These are phyloP conservation scores for Empis livida DNA, from an alignment of 2,888 invertebrate species.

Conservation along the genomic window DNA sequence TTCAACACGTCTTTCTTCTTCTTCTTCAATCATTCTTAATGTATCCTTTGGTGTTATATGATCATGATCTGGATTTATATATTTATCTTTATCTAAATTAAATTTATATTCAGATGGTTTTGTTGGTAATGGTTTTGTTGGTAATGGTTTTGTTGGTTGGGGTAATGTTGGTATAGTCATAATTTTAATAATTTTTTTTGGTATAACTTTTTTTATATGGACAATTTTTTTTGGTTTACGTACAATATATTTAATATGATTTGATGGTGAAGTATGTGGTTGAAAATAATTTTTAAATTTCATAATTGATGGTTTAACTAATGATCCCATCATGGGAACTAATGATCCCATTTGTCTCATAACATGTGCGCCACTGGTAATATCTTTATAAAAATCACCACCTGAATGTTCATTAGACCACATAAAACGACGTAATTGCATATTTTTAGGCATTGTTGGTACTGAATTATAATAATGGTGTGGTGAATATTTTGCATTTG, in stretches of 20 bases:
- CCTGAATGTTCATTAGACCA: no score
- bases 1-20: conserved; percentile 30
- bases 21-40: conserved; percentile 24
- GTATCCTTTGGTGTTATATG: conserved; percentile 7
- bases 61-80: not conserved
- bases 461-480: not conserved
- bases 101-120: not conserved
- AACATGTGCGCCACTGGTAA: conserved; percentile 20
- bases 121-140: not conserved
- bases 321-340: not conserved
- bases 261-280: conserved; percentile 21
- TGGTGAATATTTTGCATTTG: not conserved
- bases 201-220: not conserved
- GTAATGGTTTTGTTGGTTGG: not conserved
- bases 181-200: conserved; percentile 5
- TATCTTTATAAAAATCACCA: conserved; percentile 19
- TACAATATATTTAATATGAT: conserved; percentile 27
- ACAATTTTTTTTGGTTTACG: conserved; percentile 13
- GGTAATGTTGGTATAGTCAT: not conserved
- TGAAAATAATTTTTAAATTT: no score
- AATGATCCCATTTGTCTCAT: conserved; percentile 22
- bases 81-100: not conserved
- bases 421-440: conserved; percentile 31
- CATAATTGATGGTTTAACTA: not conserved
- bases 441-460: conserved; percentile 14